Evolutionary conservation across 2,113 vertebrate genomes (phyloP), one percentile per base, ranked within the genome.

Genomic region (Odocoileus hemionus): DNA sequence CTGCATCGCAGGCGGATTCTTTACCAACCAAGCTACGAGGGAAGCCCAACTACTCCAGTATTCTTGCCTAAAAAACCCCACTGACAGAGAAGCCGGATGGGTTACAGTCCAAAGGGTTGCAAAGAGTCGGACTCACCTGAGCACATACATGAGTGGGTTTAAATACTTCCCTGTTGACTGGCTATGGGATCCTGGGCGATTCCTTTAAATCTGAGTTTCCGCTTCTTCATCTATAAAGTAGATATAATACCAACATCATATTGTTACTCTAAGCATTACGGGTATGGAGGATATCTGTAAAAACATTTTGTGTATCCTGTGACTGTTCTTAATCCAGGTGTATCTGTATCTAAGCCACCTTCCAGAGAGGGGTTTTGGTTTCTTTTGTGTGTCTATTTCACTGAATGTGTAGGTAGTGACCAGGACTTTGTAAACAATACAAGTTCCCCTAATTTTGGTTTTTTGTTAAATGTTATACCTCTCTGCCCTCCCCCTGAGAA

Each of bases 371-470:
- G 33, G 33, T 43, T 50, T 57, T 47, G 19, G 15, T 84, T 87
- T 96, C 19, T 19, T 95, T 78, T 6, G 1, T 12, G 15, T 58
- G 64, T 60, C 47, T 76, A 86, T 45, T 91, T 57, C 86, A 30
- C 21, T 76, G 47, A 89, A 52, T 88, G 54, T 47, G 39, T 10
- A 94, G 17, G 54, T 45, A 67, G 28, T 88, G 39, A 93, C 50
- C 39, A 96, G 61, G 79, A 91, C 60, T 91, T 83, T 55, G 87
- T 61, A 78, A 82, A 89, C 82, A 39, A 82, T 33, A 45, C 86
- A 82, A 82, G 21, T 89, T 90, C 54, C 50, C 57, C 57, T 86
- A 94, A 58, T 86, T 92, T 93, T 92, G 92, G 47, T 67, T 92
- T 95, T 92, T 54, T 86, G 33, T 82, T 89, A 16, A n/a, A 39